Base-by-base conservation (phyloP, 2,797 vertebrate genomes). In the Hoplostethus atlanticus region DNA sequence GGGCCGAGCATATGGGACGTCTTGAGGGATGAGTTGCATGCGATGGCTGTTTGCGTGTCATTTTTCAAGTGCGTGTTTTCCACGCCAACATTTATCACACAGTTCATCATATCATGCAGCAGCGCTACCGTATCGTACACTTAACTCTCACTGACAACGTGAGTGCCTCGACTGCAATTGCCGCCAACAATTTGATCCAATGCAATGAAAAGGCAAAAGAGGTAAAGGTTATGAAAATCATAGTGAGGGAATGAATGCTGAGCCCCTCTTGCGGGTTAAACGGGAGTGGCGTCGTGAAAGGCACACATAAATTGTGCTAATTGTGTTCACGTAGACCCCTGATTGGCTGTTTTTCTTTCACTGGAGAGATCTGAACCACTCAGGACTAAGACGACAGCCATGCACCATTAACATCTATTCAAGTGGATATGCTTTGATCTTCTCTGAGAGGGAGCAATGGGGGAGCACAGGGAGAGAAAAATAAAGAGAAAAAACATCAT, bases 341-440 rank as follows among this genome's bases (percentile, higher is more conserved):
- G 78, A 76, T 77, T 85, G 79, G 77, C 73, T 78, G 73, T 84
- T 91, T 88, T 85, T 70, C 80, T 79, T 55, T 83, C 16, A 60
- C 76, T 76, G 73, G 59, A 66, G 88, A 79, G 68, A 80, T 89
- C 93, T 90, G 73, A 80, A 68, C 59, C 59, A 66, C 84, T 90
- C 88, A 73, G 87, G 87, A 30, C 70, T 73, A 73, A 78, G 79
- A 89, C 86, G 84, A 77, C 88, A 92, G 80, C 68, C 88, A 90
- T 81, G 91, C 90, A 53, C 90, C 91, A 93, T 95, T 95, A 93
- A 77, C 89, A 87, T 93, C 90, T 87, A 84, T 92, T 95, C 84
- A 84, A 86, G 84, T 87, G 57, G 76, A 70, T 65, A 44, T 3
- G 77, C 94, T 97, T 97, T 96, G 93, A 95, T 95, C 92, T 93